phyloP scores from a whole-genome alignment of 2,888 invertebrate genomes.

The Erynnis tages region DNA sequence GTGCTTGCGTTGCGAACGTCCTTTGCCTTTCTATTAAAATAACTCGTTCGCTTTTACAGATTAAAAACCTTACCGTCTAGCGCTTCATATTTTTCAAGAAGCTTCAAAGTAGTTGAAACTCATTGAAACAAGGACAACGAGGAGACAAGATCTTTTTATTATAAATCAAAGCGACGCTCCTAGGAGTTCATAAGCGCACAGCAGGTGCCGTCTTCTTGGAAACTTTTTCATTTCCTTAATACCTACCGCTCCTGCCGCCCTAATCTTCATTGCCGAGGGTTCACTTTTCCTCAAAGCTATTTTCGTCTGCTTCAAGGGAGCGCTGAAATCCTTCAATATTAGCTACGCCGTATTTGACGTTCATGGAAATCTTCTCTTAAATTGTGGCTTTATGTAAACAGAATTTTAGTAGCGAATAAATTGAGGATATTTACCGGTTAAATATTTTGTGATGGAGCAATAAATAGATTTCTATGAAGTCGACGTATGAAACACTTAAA shows the following conservation, averaged over 20 bases:
- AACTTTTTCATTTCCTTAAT: conserved; percentile 25
- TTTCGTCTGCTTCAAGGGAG: conserved; percentile 10
- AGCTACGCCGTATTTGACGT: background rate
- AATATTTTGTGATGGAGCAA: too few species aligned
- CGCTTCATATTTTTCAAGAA: too few species aligned
- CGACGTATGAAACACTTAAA: too few species aligned
- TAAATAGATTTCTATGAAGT: too few species aligned
- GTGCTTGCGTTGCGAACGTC: too few species aligned
- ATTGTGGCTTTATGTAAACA: background rate
- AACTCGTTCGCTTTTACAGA: too few species aligned
- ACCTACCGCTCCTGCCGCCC: conserved; percentile 17
- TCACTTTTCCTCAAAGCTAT: conserved; percentile 20
- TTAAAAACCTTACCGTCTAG: too few species aligned
- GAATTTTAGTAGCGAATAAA: background rate
- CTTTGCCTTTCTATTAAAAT: too few species aligned
- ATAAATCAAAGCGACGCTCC: background rate
- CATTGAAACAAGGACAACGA: background rate
- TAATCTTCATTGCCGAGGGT: conserved; percentile 28
- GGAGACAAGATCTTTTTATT: background rate
- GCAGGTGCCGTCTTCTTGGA: conserved; percentile 2
- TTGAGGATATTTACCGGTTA: background rate
- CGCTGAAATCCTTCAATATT: conserved; percentile 20
- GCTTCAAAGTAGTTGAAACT: background rate
- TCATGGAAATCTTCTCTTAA: background rate
- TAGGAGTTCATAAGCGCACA: conserved; percentile 10